Evolutionary conservation across 2,797 vertebrate genomes (phyloP).

Genomic region (Diplodus puntazzo): DNA sequence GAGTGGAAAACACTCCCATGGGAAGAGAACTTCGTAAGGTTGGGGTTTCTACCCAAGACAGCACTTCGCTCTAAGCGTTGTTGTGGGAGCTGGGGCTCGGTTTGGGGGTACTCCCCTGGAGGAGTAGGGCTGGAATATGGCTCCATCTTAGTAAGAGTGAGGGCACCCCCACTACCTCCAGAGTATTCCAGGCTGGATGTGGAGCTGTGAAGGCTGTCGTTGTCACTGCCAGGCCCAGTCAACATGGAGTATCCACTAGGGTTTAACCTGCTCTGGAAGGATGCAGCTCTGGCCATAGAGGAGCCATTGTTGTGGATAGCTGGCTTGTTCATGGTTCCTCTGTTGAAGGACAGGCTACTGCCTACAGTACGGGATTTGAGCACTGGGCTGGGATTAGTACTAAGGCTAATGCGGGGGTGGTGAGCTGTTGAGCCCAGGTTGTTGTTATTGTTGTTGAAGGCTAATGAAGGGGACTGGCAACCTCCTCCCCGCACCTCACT

Average conservation of each 20-base stretch:
- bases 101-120: slow-evolving; percentile 68
- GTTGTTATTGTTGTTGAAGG: slow-evolving; percentile 63
- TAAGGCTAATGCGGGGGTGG: slow-evolving; percentile 64
- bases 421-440: slow-evolving; percentile 64
- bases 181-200: slow-evolving; percentile 90
- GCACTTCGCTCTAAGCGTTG: slow-evolving; percentile 33
- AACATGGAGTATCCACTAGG: slow-evolving; percentile 80
- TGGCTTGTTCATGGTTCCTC: slow-evolving; percentile 77
- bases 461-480: slow-evolving; percentile 46
- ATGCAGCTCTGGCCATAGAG: slow-evolving; percentile 79
- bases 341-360: slow-evolving; percentile 86
- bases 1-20: slow-evolving; percentile 84
- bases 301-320: slow-evolving; percentile 70
- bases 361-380: slow-evolving; percentile 76
- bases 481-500: slow-evolving; percentile 58
- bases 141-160: slow-evolving; percentile 58
- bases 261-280: slow-evolving; percentile 87
- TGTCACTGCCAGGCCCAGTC: slow-evolving; percentile 86
- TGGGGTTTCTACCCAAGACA: slow-evolving; percentile 49
- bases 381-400: slow-evolving; percentile 75
- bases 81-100: slow-evolving; percentile 42
- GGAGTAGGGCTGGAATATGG: slow-evolving; percentile 65
- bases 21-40: slow-evolving; percentile 87
- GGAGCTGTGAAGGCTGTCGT: slow-evolving; percentile 90
- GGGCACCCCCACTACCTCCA: slow-evolving; percentile 43